Evolutionary conservation across 2,797 vertebrate genomes (phyloP), one percentile per base, ranked within the genome.

Genomic region (Enteromius treurensis): DNA sequence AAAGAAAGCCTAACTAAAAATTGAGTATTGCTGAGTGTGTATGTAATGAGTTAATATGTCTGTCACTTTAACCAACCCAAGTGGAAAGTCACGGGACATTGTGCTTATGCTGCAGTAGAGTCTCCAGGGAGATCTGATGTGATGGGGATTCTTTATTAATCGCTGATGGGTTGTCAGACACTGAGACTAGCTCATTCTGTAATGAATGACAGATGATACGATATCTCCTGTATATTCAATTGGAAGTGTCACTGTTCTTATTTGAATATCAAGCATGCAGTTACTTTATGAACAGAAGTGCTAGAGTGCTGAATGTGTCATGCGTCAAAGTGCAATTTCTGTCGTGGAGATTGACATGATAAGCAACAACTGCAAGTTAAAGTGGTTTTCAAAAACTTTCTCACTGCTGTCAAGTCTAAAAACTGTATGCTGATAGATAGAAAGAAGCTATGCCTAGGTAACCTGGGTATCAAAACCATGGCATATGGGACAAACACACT

Each of bases 21-120:
- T 14, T 34, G 62, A 80, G 49, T 65, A n/a, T 74, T 32, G 70
- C 69, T 73, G 65, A 77, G 79, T 79, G 40, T 62, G 81, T 64
- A 53, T 55, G 53, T 64, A 83, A 80, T 55, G 42, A 83, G 81
- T 80, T 76, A 83, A 86, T 62, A 13, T 83, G 80, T 74, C 34
- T 60, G 69, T 40, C 37, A 9, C 71, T 21, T 86, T 60, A 80
- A 62, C 19, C 0, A 26, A 83, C 80, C 34, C 40, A 45, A 47
- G 8, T n/a, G 69, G 49, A 62, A 84, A 75, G 79, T 79, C 68
- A 81, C 21, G 3, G 51, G 58, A 70, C 11, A 3, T 58, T 42
- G n/a, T 58, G 68, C 58, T 45, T 82, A 55, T 74, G 84, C 70
- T 29, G 68, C 23, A 79, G 49, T 5, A 23, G 4, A 67, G 47